Evolutionary conservation across 2,888 invertebrate species (phyloP).

Genomic region (Drosophila maculinotata): DNA sequence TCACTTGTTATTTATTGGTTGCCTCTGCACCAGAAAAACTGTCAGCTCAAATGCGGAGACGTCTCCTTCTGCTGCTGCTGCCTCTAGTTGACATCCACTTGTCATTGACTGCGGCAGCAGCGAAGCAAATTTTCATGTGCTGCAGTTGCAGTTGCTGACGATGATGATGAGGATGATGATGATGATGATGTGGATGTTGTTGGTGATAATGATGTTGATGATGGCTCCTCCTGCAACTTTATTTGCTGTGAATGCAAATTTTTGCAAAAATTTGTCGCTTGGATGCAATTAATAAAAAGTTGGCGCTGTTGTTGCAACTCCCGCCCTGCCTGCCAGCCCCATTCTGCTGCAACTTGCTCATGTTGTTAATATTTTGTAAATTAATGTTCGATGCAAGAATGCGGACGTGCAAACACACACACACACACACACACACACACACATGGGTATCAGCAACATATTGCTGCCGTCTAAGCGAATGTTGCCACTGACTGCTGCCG

Average conservation of each 20-base stretch:
- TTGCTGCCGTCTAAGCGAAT: slow-evolving; percentile 26
- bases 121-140: slow-evolving; percentile 66
- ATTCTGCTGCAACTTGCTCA: slow-evolving; percentile 41
- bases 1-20: slow-evolving; percentile 77
- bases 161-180: slow-evolving; percentile 8
- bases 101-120: slow-evolving; percentile 64
- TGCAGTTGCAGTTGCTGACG: slow-evolving; percentile 46
- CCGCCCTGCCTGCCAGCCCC: neutral
- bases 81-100: slow-evolving; percentile 68
- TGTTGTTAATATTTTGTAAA: slow-evolving; percentile 78
- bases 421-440: slow-evolving; percentile 13
- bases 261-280: slow-evolving; percentile 70
- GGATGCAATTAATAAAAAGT: slow-evolving; percentile 78
- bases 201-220: slow-evolving; percentile 48
- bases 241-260: slow-evolving; percentile 65
- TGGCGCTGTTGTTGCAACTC: slow-evolving; percentile 62
- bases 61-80: slow-evolving; percentile 25
- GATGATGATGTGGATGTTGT: slow-evolving; percentile 28
- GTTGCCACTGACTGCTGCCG: slow-evolving; percentile 41
- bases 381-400: slow-evolving; percentile 80
- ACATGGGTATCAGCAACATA: slow-evolving; percentile 17
- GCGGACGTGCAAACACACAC: slow-evolving; percentile 63
- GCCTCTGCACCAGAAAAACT: slow-evolving; percentile 35
- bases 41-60: slow-evolving; percentile 40
- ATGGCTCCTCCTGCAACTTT: slow-evolving; percentile 65